Conservation (phyloP, 2,113 vertebrate genomes). For the Zapus hudsonius region DNA sequence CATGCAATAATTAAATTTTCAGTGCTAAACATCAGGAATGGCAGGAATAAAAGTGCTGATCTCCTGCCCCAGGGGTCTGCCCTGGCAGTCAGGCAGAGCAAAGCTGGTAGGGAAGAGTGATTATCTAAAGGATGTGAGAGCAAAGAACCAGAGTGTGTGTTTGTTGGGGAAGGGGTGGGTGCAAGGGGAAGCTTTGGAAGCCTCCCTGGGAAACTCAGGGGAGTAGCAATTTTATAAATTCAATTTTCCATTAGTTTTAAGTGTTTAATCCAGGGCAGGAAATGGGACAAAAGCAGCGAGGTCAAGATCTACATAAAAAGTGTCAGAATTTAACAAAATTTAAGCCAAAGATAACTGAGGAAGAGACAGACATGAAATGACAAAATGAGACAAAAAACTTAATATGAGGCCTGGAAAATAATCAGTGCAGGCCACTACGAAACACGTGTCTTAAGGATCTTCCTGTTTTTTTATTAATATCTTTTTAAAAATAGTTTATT, state of each 20-base stretch:
- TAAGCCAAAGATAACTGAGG: neutral
- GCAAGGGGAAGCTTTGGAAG: neutral
- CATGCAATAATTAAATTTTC: constrained; percentile 19
- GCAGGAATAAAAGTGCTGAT: neutral
- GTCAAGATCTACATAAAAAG: neutral
- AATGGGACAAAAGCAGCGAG: neutral
- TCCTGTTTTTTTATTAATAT: no score
- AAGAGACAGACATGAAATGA: neutral
- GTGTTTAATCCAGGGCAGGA: neutral
- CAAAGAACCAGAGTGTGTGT: neutral
- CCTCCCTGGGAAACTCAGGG: neutral
- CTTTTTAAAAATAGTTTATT: no score
- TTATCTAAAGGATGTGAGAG: neutral
- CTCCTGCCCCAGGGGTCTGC: neutral
- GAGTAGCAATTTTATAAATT: neutral
- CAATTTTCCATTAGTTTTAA: constrained; percentile 1
- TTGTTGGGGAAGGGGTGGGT: no score
- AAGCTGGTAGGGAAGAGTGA: neutral
- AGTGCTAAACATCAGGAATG: neutral
- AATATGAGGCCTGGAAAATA: no score
- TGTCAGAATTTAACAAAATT: neutral
- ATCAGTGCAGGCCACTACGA: neutral
- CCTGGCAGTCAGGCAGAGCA: neutral
- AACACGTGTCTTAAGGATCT: neutral
- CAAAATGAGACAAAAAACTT: neutral